A percentile compares a stretch with the other conserved stretches of the same genome.
Evolutionary conservation across 1,140 invertebrate species (phyloP).

Genomic region (Neodiprion lecontei): DNA sequence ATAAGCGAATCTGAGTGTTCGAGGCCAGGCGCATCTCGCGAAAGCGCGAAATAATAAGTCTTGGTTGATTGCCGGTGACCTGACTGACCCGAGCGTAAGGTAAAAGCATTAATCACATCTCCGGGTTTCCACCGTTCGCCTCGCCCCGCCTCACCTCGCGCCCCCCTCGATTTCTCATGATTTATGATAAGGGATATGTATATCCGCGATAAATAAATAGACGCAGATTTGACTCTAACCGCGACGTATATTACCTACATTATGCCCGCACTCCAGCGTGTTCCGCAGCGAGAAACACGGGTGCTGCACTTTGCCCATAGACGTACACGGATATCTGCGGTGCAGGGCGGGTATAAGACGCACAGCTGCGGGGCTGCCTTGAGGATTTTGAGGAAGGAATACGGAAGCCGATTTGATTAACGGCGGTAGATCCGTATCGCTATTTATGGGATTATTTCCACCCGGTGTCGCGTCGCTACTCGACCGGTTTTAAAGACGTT

Average conservation of each 20-base stretch:
- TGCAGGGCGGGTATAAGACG: too few relatives aligned
- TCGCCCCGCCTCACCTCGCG: background rate
- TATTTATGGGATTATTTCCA: slow-evolving; percentile 2
- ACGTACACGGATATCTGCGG: too few relatives aligned
- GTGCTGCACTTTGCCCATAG: too few relatives aligned
- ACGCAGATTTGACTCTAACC: background rate
- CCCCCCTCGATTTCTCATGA: background rate
- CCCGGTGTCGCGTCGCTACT: background rate
- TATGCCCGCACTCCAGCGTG: too few relatives aligned
- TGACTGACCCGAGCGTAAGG: background rate
- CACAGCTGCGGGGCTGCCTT: background rate
- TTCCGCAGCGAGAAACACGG: too few relatives aligned
- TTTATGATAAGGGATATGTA: background rate
- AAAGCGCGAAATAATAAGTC: background rate
- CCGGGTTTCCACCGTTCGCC: too few relatives aligned
- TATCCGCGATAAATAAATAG: slow-evolving; percentile 5
- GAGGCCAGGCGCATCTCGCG: too few relatives aligned
- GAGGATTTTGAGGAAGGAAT: background rate
- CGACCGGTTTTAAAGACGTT: background rate
- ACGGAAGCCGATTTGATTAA: slow-evolving; percentile 7
- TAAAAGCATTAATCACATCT: background rate
- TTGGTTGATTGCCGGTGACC: slow-evolving; percentile 1
- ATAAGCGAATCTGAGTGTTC: too few relatives aligned
- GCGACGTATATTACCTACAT: background rate
- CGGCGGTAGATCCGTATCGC: background rate